Evolutionary conservation across 2,888 invertebrate genomes (phyloP), one percentile per base, ranked within the genome.

Genomic region (Isotomurus palustris): DNA sequence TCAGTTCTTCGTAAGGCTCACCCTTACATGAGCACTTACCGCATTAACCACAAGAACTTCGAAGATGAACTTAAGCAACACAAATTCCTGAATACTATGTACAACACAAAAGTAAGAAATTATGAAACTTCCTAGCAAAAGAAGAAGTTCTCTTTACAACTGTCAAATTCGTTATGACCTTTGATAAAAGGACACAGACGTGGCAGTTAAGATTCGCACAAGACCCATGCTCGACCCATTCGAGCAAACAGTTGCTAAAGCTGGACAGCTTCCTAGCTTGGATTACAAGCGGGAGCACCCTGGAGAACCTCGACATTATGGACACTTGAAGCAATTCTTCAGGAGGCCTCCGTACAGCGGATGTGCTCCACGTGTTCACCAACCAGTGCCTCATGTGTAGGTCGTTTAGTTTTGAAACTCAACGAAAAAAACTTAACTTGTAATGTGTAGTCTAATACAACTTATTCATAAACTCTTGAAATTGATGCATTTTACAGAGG

Each of bases 141-240:
- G n/a, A n/a, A n/a, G n/a, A n/a, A n/a, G n/a, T n/a, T n/a, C n/a
- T n/a, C n/a, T n/a, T n/a, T n/a, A n/a, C n/a, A n/a, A n/a, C n/a
- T 32, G 32, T 12, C 8, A 8, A 32, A 32, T 32, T 10, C 8
- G 32, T 32, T 32, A 32, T 12, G 32, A 8, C 8, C 12, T 32
- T 32, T 32, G 8, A 8, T 12, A 8, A 32, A 12, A 47, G 47
- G 21, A 28, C 24, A 5, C 10, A 2, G 54, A 54, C n/a, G 45
- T 45, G 25, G 27, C 19, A 3, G 40, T 54, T n/a, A 54, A 54
- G 27, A 27, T 22, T 8, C 47, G 45, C 2, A 40, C 36, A 19
- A 32, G 54, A 38, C 47, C 54, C 17, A 54, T 47, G 45, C n/a
- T 47, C 8, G 54, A 54, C n/a, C 47, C 47, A 1, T 54, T 54